Base-by-base conservation (phyloP, 2,888 invertebrate species). In the Kryphioiulus occultus region DNA sequence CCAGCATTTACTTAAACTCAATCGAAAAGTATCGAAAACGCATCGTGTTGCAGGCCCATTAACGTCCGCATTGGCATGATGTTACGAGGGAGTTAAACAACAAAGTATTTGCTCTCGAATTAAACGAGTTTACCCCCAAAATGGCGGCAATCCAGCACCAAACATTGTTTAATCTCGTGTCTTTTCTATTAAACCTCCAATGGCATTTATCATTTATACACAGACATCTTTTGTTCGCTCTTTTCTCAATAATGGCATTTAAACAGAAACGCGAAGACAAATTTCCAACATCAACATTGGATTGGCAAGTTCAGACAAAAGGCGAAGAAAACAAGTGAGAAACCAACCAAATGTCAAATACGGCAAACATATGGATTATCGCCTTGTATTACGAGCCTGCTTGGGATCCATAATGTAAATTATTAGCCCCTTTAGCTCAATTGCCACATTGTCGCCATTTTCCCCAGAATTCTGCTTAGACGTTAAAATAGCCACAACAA, bases 201-300 rank as follows among this genome's bases (percentile, higher is more conserved):
- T 53, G n/a, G 53, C 53, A 53, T 53, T 53, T 53, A 53, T 53
- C 53, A 53, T 53, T 53, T 53, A 53, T 53, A 53, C 53, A 53
- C 53, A 53, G 4, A 0, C 10, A n/a, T 53, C 53, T 53, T 53
- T 53, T 53, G 53, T 53, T 53, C 53, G n/a, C 10, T n/a, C 53
- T 12, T 53, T 53, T 53, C 53, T n/a, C 53, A 53, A 53, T 53
- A 53, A 53, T 53, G 53, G 53, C 53, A 53, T 53, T 53, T n/a
- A 53, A 53, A 53, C 53, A 53, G 44, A 44, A 53, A 53, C 19
- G 19, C 53, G n/a, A 53, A 53, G 53, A 53, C 53, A 53, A 19
- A 53, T 53, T 53, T 53, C 53, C 53, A 53, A 53, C 53, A 53
- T 53, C 7, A 53, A 53, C 53, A 53, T 53, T n/a, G n/a, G n/a